These are phyloP conservation scores for Cinclus mexicanus DNA, from an alignment of 2,113 vertebrate genomes.

Conservation along the genomic window DNA sequence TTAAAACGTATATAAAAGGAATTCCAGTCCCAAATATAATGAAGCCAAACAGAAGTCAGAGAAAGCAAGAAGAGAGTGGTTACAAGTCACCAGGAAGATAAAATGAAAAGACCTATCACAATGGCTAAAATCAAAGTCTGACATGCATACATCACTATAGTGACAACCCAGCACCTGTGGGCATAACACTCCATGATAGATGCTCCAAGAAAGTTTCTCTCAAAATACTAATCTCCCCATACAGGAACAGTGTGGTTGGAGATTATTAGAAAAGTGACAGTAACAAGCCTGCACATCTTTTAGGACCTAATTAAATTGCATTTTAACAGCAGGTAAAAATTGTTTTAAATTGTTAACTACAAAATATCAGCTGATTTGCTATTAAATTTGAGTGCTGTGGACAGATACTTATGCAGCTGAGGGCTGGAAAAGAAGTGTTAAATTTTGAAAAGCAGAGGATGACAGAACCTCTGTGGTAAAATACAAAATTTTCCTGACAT, in stretches of 20 bases:
- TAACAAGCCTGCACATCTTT: background rate
- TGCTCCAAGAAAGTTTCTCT: background rate
- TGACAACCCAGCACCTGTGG: accelerated
- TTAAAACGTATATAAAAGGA: background rate
- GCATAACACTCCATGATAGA: background rate
- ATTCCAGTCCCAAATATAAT: background rate
- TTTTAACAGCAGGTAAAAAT: background rate
- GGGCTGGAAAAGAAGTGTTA: background rate
- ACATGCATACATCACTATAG: accelerated
- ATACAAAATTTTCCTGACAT: background rate
- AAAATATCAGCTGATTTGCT: background rate
- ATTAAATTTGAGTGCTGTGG: background rate
- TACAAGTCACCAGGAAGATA: background rate
- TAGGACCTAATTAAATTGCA: background rate
- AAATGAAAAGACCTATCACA: background rate
- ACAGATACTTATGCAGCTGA: background rate
- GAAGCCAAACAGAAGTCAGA: background rate
- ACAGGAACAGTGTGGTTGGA: background rate
- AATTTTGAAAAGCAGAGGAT: background rate
- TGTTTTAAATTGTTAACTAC: background rate
- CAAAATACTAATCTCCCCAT: background rate
- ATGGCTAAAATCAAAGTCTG: background rate
- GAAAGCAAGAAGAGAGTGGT: background rate
- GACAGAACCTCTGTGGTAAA: background rate
- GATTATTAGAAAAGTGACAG: background rate